Evolutionary conservation across 2,797 vertebrate species (phyloP), one percentile per base, ranked within the genome.

Genomic region (Myripristis murdjan): DNA sequence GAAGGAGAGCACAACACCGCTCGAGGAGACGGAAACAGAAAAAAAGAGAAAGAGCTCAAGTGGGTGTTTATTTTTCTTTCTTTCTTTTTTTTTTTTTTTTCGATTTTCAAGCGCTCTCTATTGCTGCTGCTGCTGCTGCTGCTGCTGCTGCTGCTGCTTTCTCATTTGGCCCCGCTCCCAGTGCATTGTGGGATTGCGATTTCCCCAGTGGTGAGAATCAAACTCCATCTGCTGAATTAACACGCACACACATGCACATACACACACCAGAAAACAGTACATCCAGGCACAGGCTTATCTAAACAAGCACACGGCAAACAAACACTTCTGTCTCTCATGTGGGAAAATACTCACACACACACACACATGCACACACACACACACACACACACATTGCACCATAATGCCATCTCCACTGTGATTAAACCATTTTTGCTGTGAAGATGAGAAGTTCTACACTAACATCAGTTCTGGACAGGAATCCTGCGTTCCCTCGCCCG

Each of bases 131-230:
- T n/a, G n/a, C 80, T 69, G 58, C 81, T 66, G 78, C 79, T 82
- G 73, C 77, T 67, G 66, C 77, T 69, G 28, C 78, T 55, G 41
- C 56, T 46, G 75, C 81, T 35, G 4, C 80, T 82, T 86, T 76
- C 64, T 82, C 79, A 44, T 87, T 87, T 94, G 91, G 90, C 90
- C 26, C 56, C 0, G 33, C 73, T 90, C 89, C 91, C 89, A 84
- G 79, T 91, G 90, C 88, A 92, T 92, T 92, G 86, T 92, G 88
- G 91, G 91, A 87, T 84, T 84, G 83, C 84, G 87, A 92, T 91
- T 92, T 91, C 89, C 91, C 91, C n/a, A 86, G 76, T 73, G 77
- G 85, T 86, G 82, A 84, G 85, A 90, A 83, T 85, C 85, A 77
- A 89, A 81, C 85, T 87, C 88, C 89, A 89, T 91, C 89, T 90